These are phyloP conservation scores for Brachionus rotundiformis DNA, from an alignment of 1,140 invertebrate genomes.

Conservation along the genomic window DNA sequence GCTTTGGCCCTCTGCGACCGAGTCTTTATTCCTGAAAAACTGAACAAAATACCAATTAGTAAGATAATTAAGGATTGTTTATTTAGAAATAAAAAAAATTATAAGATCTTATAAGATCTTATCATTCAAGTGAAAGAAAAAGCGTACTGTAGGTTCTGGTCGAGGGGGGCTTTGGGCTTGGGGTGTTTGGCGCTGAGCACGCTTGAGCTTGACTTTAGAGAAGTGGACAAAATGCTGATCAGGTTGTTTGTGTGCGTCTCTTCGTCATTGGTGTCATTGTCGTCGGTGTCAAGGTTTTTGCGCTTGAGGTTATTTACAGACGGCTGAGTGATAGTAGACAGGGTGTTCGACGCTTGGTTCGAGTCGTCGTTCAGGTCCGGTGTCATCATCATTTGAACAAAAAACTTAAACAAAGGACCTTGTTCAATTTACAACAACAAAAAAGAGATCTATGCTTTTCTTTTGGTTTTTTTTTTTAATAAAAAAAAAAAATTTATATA, in stretches of 20 bases:
- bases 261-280: not conserved
- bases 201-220: not conserved
- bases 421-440: conserved; percentile 2
- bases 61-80: too few relatives aligned
- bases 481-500: not conserved
- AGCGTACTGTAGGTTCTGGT: not conserved
- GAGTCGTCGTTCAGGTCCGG: conserved; percentile 38
- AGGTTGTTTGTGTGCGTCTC: not conserved
- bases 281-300: conserved; percentile 27
- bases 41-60: too few relatives aligned
- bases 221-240: not conserved
- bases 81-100: not conserved
- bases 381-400: conserved; percentile 34
- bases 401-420: conserved; percentile 14
- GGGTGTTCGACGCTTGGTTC: not conserved
- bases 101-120: not conserved
- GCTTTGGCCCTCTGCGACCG: conserved; percentile 13
- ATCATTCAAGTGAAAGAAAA: not conserved
- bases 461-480: not conserved
- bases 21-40: not conserved
- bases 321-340: not conserved
- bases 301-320: conserved; percentile 33
- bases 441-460: not conserved
- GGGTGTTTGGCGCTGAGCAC: not conserved
- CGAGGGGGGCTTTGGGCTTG: not conserved